Base-by-base conservation (phyloP, 2,888 invertebrate species). In the Cheilosia pagana region DNA sequence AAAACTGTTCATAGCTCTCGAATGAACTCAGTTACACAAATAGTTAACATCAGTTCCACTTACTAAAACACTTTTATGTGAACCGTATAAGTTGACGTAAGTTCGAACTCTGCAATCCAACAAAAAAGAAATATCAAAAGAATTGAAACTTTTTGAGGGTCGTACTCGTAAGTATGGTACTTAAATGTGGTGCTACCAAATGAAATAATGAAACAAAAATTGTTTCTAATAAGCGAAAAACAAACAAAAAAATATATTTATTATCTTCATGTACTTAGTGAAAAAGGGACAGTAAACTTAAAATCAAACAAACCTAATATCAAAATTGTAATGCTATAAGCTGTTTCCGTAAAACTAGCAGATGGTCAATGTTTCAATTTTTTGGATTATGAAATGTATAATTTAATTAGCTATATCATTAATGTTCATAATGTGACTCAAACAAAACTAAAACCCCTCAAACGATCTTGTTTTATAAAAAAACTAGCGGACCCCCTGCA, bases 11-110 rank as follows among this genome's bases (percentile, higher is more conserved):
- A 75, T 55, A 86, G 81, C 14, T 55, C 57, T 55, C 57, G 25
- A 63, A 60, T 55, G 65, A n/a, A 74, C 79, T 14, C n/a, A n/a
- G 48, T 87, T 21, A 89, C 88, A 90, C 78, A 90, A 90, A 79
- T 90, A 89, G 89, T 90, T 90, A 71, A 89, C 90, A 6, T 89
- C 89, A 23, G 87, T 90, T 31, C 81, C 87, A 41, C 68, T 90
- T 21, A 89, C 88, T 14, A 87, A 89, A 76, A 57, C 78, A 28
- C 67, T 90, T 60, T 86, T 89, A 52, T 74, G 87, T 83, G 81
- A 87, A 57, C 89, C 89, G 23, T 89, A 89, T 76, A 72, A 81
- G 23, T 28, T 74, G 10, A 71, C 71, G 14, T 39, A 71, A 23
- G 59, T 76, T 10, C 67, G 89, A 39, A 90, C 90, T 53, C 39